Evolutionary conservation across 1,140 invertebrate species (phyloP).

Genomic region (Neomicropteryx cornuta): DNA sequence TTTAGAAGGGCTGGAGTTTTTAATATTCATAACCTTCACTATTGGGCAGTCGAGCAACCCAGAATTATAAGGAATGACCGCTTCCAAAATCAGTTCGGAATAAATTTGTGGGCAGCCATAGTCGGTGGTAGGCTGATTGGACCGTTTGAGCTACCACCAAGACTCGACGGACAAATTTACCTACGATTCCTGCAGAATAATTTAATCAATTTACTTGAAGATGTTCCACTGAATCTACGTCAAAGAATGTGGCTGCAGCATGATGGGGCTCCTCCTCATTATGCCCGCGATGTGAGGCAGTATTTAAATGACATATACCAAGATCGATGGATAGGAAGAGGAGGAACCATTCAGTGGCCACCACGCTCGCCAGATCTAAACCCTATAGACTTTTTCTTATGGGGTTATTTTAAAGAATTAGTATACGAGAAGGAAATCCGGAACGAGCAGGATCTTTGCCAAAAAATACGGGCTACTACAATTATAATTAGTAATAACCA

Average conservation of each 20-base stretch:
- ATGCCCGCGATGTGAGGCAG: slow-evolving; percentile 14
- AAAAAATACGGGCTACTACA: no score
- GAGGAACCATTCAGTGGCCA: slow-evolving; percentile 25
- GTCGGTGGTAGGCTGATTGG: slow-evolving; percentile 21
- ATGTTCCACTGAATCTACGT: slow-evolving; percentile 14
- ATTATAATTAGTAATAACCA: no score
- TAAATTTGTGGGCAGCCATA: slow-evolving; percentile 26
- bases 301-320: slow-evolving; percentile 20
- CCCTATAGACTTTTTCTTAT: slow-evolving; percentile 28
- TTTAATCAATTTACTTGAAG: slow-evolving; percentile 19
- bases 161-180: slow-evolving; percentile 19
- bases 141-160: slow-evolving; percentile 20
- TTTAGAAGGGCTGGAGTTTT: slow-evolving; percentile 22
- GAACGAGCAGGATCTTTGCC: no score
- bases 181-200: slow-evolving; percentile 18
- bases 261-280: slow-evolving; percentile 19
- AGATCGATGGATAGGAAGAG: slow-evolving; percentile 25
- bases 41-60: slow-evolving; percentile 25
- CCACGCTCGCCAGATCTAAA: slow-evolving; percentile 29
- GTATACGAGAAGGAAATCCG: slow-evolving; percentile 16
- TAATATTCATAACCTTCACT: slow-evolving; percentile 27
- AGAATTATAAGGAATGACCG: slow-evolving; percentile 15
- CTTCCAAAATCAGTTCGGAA: slow-evolving; percentile 21
- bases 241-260: slow-evolving; percentile 21
- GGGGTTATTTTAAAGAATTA: slow-evolving; percentile 22